phyloP scores from a whole-genome alignment of 2,113 vertebrate species.

The Smithornis capensis region DNA sequence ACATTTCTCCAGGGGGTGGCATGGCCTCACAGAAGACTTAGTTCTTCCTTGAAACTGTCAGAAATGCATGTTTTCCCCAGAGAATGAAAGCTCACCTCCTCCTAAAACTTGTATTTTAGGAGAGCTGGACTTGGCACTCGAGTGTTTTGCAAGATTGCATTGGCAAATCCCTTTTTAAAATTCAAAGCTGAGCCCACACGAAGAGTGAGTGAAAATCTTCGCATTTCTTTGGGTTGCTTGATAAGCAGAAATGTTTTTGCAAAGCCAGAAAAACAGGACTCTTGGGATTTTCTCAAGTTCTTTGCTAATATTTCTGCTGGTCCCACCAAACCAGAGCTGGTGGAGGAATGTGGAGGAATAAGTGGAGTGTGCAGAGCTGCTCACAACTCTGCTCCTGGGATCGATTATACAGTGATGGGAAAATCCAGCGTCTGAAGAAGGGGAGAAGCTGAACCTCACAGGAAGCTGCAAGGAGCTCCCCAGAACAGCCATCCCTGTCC shows the following conservation, averaged over 20 bases:
- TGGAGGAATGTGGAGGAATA: neutral
- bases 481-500: neutral
- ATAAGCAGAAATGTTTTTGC: slow-evolving; percentile 49
- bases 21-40: neutral
- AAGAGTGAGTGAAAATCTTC: neutral
- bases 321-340: neutral
- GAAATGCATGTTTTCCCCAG: neutral
- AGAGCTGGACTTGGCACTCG: neutral
- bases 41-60: neutral
- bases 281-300: slow-evolving; percentile 1
- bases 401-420: neutral
- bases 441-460: neutral
- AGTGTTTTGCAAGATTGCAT: slow-evolving; percentile 37
- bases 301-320: neutral
- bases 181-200: slow-evolving; percentile 39
- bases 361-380: neutral
- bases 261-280: neutral
- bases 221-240: slow-evolving; percentile 8
- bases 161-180: slow-evolving; percentile 21
- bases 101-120: neutral
- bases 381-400: neutral
- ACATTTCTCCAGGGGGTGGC: neutral
- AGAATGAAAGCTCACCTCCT: neutral
- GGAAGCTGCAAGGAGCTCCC: neutral
- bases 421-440: neutral